phyloP scores from a whole-genome alignment of 35 echinoderm and acorn worm species.

The Holothuria glaberrima region DNA sequence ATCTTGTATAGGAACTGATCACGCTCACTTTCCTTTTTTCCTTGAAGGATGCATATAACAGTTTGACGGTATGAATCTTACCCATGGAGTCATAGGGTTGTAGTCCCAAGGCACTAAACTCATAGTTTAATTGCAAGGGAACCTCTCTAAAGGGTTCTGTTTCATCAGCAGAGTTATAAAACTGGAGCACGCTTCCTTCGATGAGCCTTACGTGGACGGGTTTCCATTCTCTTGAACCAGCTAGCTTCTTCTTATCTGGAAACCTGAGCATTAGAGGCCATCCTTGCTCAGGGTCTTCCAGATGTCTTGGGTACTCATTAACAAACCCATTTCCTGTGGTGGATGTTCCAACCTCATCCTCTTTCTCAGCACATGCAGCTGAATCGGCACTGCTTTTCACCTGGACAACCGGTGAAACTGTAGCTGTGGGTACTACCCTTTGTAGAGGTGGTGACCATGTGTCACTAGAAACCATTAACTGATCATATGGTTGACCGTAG shows the following conservation, averaged over 20 bases:
- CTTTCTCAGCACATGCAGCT: slow-evolving; percentile 7
- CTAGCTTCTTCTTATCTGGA: slow-evolving; percentile 92
- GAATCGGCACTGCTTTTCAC: slow-evolving; percentile 10
- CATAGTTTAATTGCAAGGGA: slow-evolving; percentile 91
- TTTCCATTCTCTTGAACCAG: slow-evolving; percentile 90
- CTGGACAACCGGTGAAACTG: slow-evolving; percentile 42
- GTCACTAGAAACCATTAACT: neutral
- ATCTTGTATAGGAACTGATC: slow-evolving; percentile 59
- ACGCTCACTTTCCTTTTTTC: slow-evolving; percentile 75
- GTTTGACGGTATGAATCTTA: slow-evolving; percentile 96
- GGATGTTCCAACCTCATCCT: neutral
- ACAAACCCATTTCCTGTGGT: slow-evolving; percentile 37
- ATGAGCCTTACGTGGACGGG: slow-evolving; percentile 78
- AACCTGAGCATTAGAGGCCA: slow-evolving; percentile 86
- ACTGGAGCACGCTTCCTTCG: slow-evolving; percentile 82
- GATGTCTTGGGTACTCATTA: slow-evolving; percentile 76
- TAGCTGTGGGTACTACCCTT: slow-evolving; percentile 44
- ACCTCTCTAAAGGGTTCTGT: slow-evolving; percentile 89
- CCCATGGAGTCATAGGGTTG: slow-evolving; percentile 77
- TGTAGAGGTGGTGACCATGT: slow-evolving; percentile 18
- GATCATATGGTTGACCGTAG: neutral
- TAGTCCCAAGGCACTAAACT: slow-evolving; percentile 68
- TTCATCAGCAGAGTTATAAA: slow-evolving; percentile 57
- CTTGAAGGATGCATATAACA: slow-evolving; percentile 87
- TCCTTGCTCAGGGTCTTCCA: slow-evolving; percentile 65